Evolutionary conservation across 2,113 vertebrate genomes (phyloP).

Genomic region (Leptobrachium leishanense): DNA sequence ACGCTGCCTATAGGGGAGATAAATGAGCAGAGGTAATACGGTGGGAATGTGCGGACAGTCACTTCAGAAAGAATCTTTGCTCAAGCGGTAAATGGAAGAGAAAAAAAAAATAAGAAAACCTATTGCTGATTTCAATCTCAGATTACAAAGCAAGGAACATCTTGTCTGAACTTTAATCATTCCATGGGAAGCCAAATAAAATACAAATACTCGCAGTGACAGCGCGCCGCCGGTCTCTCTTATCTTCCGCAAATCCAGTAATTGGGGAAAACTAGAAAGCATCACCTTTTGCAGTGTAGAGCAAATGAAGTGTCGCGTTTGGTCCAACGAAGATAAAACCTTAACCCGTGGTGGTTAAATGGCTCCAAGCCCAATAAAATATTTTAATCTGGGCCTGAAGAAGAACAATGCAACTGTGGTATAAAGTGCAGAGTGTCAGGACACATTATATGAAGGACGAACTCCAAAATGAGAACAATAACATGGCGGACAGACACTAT

Average conservation of each 20-base stretch:
- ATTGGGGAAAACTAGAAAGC: conserved; percentile 26
- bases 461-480: not conserved
- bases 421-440: not conserved
- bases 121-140: conserved; percentile 39
- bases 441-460: not conserved
- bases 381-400: not conserved
- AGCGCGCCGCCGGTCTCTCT: conserved; percentile 23
- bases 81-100: conserved; percentile 29
- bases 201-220: conserved; percentile 40
- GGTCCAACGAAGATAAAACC: conserved; percentile 13
- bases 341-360: not conserved
- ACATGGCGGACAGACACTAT: not conserved
- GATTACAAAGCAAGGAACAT: conserved; percentile 40
- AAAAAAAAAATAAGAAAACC: conserved; percentile 8
- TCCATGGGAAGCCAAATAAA: conserved; percentile 33
- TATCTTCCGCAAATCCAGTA: conserved; percentile 34
- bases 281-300: conserved; percentile 20
- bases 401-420: not conserved
- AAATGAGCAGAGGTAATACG: conserved; percentile 26
- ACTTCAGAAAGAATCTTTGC: conserved; percentile 25
- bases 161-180: not conserved
- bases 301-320: conserved; percentile 7
- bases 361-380: not conserved
- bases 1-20: conserved; percentile 14
- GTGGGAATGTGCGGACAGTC: conserved; percentile 1